Evolutionary conservation across 1,140 invertebrate genomes (phyloP).

Genomic region (Tetramorium parvispinum): DNA sequence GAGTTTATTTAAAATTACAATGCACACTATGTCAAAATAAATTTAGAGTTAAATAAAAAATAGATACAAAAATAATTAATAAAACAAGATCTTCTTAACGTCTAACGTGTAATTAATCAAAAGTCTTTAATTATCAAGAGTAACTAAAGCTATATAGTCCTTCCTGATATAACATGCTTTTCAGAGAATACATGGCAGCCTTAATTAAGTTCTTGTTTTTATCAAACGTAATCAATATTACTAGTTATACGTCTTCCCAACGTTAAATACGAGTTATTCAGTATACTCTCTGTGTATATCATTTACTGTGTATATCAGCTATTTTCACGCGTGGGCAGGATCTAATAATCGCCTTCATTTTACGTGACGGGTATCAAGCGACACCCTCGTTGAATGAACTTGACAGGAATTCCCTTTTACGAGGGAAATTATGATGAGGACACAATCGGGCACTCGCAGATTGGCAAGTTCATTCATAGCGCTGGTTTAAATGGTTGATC

Average conservation of each 20-base stretch:
- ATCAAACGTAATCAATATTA: neutral
- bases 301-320: neutral
- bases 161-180: neutral
- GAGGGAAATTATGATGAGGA: slow-evolving; percentile 10
- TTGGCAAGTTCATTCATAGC: slow-evolving; percentile 26
- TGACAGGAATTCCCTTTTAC: slow-evolving; percentile 13
- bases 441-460: slow-evolving; percentile 15
- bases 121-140: neutral
- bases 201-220: neutral
- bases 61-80: neutral
- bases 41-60: neutral
- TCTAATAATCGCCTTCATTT: slow-evolving; percentile 9
- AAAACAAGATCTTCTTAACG: neutral
- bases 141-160: neutral
- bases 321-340: neutral
- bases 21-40: neutral
- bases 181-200: neutral
- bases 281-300: neutral
- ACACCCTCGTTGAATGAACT: neutral
- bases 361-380: neutral
- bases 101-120: neutral
- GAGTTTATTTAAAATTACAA: neutral
- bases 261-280: neutral
- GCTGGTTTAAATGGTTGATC: slow-evolving; percentile 26
- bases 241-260: neutral